A percentile compares a stretch with the other conserved stretches of the same genome.
These are phyloP conservation scores for Hyphantria cunea DNA, from an alignment of 1,140 invertebrate species.

Conservation along the genomic window DNA sequence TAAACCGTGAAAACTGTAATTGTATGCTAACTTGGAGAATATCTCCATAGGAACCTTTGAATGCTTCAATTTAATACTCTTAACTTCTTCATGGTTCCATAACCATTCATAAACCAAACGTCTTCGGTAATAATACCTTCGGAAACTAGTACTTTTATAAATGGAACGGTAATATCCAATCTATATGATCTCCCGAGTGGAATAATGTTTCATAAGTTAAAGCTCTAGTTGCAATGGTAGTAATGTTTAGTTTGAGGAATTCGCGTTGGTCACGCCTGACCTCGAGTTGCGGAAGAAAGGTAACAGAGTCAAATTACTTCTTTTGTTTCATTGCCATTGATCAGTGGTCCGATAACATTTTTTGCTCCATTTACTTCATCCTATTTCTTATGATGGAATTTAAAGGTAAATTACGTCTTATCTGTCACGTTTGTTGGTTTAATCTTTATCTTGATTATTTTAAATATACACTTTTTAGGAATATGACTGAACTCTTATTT, in stretches of 20 bases:
- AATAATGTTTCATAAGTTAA: constrained; percentile 29
- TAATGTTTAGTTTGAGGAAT: constrained; percentile 55
- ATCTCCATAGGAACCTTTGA: constrained; percentile 24
- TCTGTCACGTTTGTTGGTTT: neutral
- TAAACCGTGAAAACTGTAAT: constrained; percentile 16
- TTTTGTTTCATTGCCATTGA: constrained; percentile 56
- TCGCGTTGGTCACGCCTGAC: constrained; percentile 65
- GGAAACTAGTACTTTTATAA: constrained; percentile 25
- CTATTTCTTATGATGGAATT: constrained; percentile 25
- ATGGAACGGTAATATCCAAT: constrained; percentile 23
- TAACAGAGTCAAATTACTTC: constrained; percentile 59
- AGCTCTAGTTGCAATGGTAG: constrained; percentile 29
- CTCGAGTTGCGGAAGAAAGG: constrained; percentile 71
- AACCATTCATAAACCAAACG: constrained; percentile 42
- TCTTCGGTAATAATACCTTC: constrained; percentile 32
- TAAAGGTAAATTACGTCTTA: constrained; percentile 12
- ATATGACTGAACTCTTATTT: neutral
- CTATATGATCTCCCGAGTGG: constrained; percentile 30
- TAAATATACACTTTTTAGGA: neutral
- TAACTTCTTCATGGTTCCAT: constrained; percentile 60
- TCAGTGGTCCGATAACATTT: constrained; percentile 41
- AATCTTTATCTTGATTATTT: constrained; percentile 1
- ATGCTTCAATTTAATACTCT: constrained; percentile 57
- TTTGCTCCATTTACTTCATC: constrained; percentile 43
- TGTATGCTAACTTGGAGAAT: constrained; percentile 23